A percentile compares a stretch with the other conserved stretches of the same genome.
These are phyloP conservation scores for Chloroclysta siterata DNA, from an alignment of 2,888 invertebrate genomes.

Conservation along the genomic window DNA sequence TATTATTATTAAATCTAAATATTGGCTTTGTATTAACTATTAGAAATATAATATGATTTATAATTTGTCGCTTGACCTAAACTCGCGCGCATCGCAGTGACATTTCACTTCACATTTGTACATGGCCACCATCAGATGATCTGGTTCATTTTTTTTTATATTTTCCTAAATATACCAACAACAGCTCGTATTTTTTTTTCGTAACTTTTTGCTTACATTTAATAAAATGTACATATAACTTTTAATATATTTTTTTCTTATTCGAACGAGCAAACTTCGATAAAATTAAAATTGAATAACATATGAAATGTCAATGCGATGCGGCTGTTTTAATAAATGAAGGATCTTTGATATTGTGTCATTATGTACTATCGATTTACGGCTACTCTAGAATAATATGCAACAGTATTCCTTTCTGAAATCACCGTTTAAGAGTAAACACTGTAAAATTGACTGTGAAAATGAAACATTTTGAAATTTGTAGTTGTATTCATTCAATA, in stretches of 20 bases:
- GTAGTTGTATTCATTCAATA: conserved; percentile 30
- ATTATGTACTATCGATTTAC: conserved; percentile 81
- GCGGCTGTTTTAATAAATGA: conserved; percentile 49
- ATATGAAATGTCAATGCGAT: conserved; percentile 76
- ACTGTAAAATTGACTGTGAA: conserved; percentile 34
- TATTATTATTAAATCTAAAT: conserved; percentile 65
- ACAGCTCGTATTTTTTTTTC: conserved; percentile 72
- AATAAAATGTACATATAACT: conserved; percentile 68
- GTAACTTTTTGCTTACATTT: conserved; percentile 66
- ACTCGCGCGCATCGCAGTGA: conserved; percentile 60
- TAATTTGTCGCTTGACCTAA: conserved; percentile 71
- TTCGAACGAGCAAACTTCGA: conserved; percentile 84
- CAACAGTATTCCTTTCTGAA: conserved; percentile 50
- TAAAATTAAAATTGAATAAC: conserved; percentile 84
- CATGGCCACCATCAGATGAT: conserved; percentile 89
- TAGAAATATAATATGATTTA: conserved; percentile 70
- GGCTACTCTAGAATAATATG: conserved; percentile 76
- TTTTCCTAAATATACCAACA: conserved; percentile 85
- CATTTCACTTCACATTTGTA: conserved; percentile 85
- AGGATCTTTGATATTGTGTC: conserved; percentile 78
- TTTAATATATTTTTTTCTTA: conserved; percentile 80
- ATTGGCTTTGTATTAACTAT: conserved; percentile 82
- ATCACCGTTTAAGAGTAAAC: conserved; percentile 23
- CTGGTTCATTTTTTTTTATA: conserved; percentile 80
- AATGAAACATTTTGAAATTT: conserved; percentile 32